A percentile compares a stretch with the other conserved stretches of the same genome.
Conservation (phyloP, 2,888 invertebrate species). For the Pecten maximus region DNA sequence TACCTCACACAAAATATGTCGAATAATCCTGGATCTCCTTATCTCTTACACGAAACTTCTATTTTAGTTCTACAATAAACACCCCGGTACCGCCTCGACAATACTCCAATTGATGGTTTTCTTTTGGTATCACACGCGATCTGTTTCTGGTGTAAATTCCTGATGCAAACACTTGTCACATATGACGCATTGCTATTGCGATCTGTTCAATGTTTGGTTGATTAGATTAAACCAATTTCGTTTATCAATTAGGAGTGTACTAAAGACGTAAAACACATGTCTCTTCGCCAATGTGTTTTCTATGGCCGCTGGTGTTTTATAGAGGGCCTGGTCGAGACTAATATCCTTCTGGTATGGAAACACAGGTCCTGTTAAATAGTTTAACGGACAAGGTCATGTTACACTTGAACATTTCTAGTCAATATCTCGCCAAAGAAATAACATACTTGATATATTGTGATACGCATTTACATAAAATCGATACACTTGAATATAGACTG, state of each 20-base stretch:
- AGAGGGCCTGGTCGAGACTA: neutral
- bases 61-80: neutral
- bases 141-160: neutral
- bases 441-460: neutral
- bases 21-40: neutral
- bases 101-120: neutral
- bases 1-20: neutral
- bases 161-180: neutral
- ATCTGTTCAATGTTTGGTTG: neutral
- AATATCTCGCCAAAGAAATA: neutral
- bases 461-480: neutral
- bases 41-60: neutral
- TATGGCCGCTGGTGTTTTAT: neutral
- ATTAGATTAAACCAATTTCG: neutral
- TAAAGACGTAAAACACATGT: neutral
- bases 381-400: too few relatives aligned
- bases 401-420: neutral
- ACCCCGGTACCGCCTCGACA: neutral
- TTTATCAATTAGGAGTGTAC: neutral
- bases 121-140: neutral
- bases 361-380: neutral
- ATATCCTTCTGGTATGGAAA: too few relatives aligned
- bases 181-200: neutral
- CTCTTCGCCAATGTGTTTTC: neutral
- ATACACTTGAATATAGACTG: neutral